Evolutionary conservation across 2,797 vertebrate species (phyloP).

Genomic region (Craterocephalus amniculus): DNA sequence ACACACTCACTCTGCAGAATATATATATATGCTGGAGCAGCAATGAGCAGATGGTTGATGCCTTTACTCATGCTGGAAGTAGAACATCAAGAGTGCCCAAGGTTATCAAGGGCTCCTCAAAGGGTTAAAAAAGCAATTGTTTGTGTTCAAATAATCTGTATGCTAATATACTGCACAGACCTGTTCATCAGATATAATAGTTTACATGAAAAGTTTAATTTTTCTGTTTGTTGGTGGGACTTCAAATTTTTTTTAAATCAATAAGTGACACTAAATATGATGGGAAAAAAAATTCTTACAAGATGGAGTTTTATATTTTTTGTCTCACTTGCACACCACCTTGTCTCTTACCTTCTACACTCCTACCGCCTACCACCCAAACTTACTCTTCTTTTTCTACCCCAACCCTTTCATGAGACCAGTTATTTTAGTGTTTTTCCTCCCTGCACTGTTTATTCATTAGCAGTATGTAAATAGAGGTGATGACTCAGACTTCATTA

Average conservation of each 20-base stretch:
- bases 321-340: slow-evolving; percentile 23
- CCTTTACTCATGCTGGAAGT: slow-evolving; percentile 42
- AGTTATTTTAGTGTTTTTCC: slow-evolving; percentile 67
- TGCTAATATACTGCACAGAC: background rate
- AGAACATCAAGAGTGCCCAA: slow-evolving; percentile 23
- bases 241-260: slow-evolving; percentile 10
- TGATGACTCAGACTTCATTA: slow-evolving; percentile 49
- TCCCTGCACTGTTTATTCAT: slow-evolving; percentile 66
- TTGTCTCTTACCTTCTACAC: slow-evolving; percentile 6
- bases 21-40: slow-evolving; percentile 56
- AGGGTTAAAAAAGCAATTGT: slow-evolving; percentile 18
- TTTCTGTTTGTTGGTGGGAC: background rate
- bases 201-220: slow-evolving; percentile 12
- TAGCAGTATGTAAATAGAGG: slow-evolving; percentile 66
- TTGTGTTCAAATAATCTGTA: background rate
- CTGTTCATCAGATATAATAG: background rate
- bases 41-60: slow-evolving; percentile 51
- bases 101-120: slow-evolving; percentile 15
- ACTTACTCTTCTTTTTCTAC: slow-evolving; percentile 28
- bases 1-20: slow-evolving; percentile 56
- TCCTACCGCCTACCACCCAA: slow-evolving; percentile 7
- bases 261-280: slow-evolving; percentile 35
- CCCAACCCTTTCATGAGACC: slow-evolving; percentile 50
- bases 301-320: slow-evolving; percentile 27
- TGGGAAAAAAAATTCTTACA: slow-evolving; percentile 52